phyloP scores from a whole-genome alignment of 2,113 vertebrate species.

The Colius striatus region DNA sequence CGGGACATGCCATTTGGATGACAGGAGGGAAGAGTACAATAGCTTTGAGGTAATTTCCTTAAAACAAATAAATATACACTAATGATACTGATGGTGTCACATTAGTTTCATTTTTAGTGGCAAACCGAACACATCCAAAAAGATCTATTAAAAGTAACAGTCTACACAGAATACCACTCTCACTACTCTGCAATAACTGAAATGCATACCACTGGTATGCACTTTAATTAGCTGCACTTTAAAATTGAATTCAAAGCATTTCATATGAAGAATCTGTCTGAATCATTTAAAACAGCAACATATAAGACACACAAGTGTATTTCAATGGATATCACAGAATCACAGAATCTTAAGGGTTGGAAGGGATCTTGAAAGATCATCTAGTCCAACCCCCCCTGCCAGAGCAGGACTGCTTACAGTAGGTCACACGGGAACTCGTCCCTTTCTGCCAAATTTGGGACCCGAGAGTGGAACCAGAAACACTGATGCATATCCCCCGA shows the following conservation, averaged over 20 bases:
- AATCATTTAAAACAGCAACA: not conserved
- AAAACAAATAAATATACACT: not conserved
- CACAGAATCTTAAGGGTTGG: too few species aligned
- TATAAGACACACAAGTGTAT: not conserved
- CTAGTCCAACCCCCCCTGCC: too few species aligned
- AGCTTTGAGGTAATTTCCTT: not conserved
- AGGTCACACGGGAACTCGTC: too few species aligned
- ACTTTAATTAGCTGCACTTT: not conserved
- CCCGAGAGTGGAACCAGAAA: not conserved
- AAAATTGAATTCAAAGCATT: not conserved
- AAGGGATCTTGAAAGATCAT: too few species aligned
- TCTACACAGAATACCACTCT: not conserved
- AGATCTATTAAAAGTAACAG: not conserved
- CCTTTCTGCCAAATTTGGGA: not conserved
- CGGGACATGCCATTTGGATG: not conserved
- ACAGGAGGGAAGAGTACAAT: not conserved
- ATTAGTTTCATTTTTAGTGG: not conserved
- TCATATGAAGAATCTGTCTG: not conserved
- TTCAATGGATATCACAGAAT: not conserved
- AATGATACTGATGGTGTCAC: not conserved
- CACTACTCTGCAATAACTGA: not conserved
- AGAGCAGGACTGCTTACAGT: too few species aligned
- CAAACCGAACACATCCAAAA: not conserved
- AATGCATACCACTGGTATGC: not conserved
- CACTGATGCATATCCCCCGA: not conserved